Percentiles rank a stretch among this genome's conserved stretches.
phyloP scores from a whole-genome alignment of 2,797 vertebrate genomes.

The Orestias chungarensis region DNA sequence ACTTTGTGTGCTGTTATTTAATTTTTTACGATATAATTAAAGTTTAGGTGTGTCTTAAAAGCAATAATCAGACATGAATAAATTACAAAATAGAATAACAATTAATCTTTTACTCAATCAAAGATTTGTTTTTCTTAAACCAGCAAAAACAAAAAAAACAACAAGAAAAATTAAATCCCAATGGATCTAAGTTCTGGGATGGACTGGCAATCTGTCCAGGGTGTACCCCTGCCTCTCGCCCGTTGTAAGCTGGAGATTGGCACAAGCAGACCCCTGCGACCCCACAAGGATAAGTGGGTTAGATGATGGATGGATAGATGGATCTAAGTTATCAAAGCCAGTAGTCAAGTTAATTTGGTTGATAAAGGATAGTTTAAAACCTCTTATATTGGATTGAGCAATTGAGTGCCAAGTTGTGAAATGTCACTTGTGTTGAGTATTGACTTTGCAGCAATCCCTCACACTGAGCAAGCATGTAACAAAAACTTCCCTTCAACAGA shows the following conservation, averaged over 20 bases:
- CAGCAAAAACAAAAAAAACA: not conserved
- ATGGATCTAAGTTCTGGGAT: no score
- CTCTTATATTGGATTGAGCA: not conserved
- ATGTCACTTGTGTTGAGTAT: no score
- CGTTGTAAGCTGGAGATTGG: no score
- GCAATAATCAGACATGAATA: not conserved
- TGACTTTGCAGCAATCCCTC: not conserved
- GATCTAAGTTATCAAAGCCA: not conserved
- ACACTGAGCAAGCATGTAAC: not conserved
- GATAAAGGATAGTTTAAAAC: not conserved
- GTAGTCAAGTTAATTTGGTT: not conserved
- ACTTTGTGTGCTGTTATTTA: slow-evolving; percentile 28
- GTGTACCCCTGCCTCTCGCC: no score
- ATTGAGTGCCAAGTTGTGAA: no score
- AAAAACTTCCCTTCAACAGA: not conserved
- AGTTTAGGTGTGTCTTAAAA: not conserved
- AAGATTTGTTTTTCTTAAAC: not conserved
- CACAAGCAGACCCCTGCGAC: no score
- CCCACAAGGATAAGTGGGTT: no score
- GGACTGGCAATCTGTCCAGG: no score
- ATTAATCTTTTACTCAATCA: not conserved
- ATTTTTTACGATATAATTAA: not conserved
- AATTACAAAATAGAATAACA: not conserved
- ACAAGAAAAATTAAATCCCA: no score
- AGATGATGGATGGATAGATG: no score